Evolutionary conservation across 2,797 vertebrate species (phyloP), one percentile per base, ranked within the genome.

Genomic region (Caiman crocodilus): DNA sequence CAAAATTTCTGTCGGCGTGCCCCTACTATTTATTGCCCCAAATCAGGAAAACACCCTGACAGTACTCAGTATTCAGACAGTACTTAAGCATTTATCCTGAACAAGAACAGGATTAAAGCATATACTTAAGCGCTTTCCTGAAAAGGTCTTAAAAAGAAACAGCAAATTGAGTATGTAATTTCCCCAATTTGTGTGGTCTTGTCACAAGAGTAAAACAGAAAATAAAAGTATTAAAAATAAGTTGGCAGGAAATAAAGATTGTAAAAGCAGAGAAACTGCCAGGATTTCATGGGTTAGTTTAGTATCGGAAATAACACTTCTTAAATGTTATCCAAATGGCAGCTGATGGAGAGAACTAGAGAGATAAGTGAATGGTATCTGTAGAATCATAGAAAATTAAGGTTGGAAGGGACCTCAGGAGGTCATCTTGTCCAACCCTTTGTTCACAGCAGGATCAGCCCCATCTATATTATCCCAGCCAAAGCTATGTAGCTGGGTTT

Each of bases 141-240:
- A 26, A 74, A 82, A 16, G 57, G 6, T 16, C 3, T 35, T 25
- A 42, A 50, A 35, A 80, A 26, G 30, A 63, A 84, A 74, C 50
- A n/a, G 6, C 15, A 58, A 59, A 58, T 56, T 74, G 16, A 56
- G 32, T 57, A 35, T 26, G 50, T 50, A 75, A 42, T 75, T 64
- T 79, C 63, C 55, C 25, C 61, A 65, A 35, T 65, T 76, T 79
- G 25, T 28, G 21, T 14, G 32, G 17, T 15, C 8, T 74, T 67
- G 9, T 30, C 59, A 26, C 9, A 64, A 50, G 26, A 64, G 23
- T 28, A 82, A 75, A 2, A 79, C 57, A 87, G 76, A 9, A 10
- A 90, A 76, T 5, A 84, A 21, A 76, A 86, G 15, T 28, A 42
- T 75, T 65, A 81, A 71, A 85, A 75, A 78, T 3, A 85, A 50